These are phyloP conservation scores for Dusona sp. DNA, from an alignment of 2,888 invertebrate species.

Conservation along the genomic window DNA sequence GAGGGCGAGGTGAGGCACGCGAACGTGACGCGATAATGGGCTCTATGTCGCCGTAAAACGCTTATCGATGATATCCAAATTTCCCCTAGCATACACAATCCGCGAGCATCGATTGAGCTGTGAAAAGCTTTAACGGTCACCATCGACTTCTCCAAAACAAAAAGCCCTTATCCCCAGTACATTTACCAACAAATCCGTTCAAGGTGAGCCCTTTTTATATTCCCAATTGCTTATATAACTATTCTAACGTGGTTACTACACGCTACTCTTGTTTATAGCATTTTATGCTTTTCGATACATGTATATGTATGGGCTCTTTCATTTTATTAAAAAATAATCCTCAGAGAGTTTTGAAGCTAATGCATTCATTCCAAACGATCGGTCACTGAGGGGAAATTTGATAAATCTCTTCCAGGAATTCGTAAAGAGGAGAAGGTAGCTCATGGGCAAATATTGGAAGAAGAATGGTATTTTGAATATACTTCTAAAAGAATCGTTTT, in stretches of 20 bases:
- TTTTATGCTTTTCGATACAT: constrained; percentile 41
- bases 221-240: neutral
- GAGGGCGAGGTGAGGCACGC: constrained; percentile 36
- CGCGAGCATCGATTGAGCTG: constrained; percentile 51
- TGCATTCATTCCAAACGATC: neutral
- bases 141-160: constrained; percentile 4
- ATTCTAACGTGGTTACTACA: constrained; percentile 27
- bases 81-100: constrained; percentile 42
- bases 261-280: constrained; percentile 49
- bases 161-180: constrained; percentile 13
- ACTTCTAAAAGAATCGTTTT: no score
- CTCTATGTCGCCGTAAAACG: constrained; percentile 54
- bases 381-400: neutral
- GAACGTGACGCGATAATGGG: constrained; percentile 64
- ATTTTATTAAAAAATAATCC: neutral
- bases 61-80: constrained; percentile 68
- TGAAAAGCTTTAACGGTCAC: constrained; percentile 44
- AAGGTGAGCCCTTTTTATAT: constrained; percentile 42
- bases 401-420: neutral
- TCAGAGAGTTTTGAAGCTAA: neutral
- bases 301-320: neutral
- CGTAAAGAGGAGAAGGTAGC: neutral
- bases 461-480: no score
- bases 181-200: constrained; percentile 1
- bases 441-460: no score